Conservation (phyloP, 2,888 invertebrate genomes). For the Chrysodeixis includens region DNA sequence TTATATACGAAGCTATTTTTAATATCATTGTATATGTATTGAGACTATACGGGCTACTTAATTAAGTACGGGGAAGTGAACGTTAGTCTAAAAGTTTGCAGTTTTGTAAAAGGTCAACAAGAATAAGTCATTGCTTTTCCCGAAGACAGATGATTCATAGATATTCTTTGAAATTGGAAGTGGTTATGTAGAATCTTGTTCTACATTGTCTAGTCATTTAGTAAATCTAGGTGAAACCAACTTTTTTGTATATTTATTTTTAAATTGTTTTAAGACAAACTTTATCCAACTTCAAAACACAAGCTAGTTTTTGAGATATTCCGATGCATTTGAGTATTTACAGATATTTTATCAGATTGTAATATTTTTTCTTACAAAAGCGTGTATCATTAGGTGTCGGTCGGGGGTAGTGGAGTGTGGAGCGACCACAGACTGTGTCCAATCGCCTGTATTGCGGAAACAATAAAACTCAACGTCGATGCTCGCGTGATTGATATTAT, state of each 20-base stretch:
- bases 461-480: slow-evolving; percentile 66
- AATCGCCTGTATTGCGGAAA: slow-evolving; percentile 75
- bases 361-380: slow-evolving; percentile 32
- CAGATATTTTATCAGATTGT: slow-evolving; percentile 19
- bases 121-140: slow-evolving; percentile 37
- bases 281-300: neutral
- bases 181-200: slow-evolving; percentile 28
- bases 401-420: slow-evolving; percentile 31
- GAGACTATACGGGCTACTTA: slow-evolving; percentile 13
- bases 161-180: slow-evolving; percentile 35
- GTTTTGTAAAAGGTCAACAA: slow-evolving; percentile 27
- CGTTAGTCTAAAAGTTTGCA: slow-evolving; percentile 19
- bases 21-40: slow-evolving; percentile 12
- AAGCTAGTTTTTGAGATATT: no score
- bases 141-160: slow-evolving; percentile 41
- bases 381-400: slow-evolving; percentile 35
- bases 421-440: slow-evolving; percentile 54
- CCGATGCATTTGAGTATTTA: no score
- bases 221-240: slow-evolving; percentile 16
- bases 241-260: neutral
- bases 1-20: slow-evolving; percentile 25
- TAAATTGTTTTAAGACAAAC: neutral
- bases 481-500: slow-evolving; percentile 70
- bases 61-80: slow-evolving; percentile 17
- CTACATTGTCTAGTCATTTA: slow-evolving; percentile 9